These are phyloP conservation scores for Sebastes nivosus DNA, from an alignment of 2,797 vertebrate genomes.

Conservation along the genomic window DNA sequence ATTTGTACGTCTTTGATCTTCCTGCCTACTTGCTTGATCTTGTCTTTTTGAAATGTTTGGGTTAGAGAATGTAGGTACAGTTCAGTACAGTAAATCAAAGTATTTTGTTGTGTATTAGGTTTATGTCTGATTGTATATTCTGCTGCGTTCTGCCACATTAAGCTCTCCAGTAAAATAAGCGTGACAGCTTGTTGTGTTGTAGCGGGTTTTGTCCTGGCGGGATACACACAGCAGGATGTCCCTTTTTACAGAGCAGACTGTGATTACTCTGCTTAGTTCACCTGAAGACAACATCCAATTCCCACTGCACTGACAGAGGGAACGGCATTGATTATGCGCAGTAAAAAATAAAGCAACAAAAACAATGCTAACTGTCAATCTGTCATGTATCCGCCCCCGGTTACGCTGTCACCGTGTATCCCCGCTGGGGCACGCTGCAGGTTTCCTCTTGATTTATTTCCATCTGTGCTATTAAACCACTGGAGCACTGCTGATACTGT, in stretches of 20 bases:
- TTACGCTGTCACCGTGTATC: neutral
- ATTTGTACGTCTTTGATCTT: neutral
- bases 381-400: neutral
- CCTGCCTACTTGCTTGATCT: neutral
- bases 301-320: conserved; percentile 10
- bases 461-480: conserved; percentile 17
- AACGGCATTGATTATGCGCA: conserved; percentile 25
- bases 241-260: neutral
- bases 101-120: neutral
- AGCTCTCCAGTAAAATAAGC: conserved; percentile 6
- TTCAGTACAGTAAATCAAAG: neutral
- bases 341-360: conserved; percentile 31
- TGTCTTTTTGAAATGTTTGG: neutral
- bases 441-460: conserved; percentile 19
- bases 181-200: conserved; percentile 10
- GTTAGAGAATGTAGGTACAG: neutral
- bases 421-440: neutral
- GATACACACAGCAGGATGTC: conserved; percentile 17
- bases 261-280: conserved; percentile 37
- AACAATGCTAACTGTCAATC: conserved; percentile 32
- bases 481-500: neutral
- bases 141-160: conserved; percentile 7
- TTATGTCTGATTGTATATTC: neutral
- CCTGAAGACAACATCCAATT: conserved; percentile 35
- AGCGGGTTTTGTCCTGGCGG: neutral